These are phyloP conservation scores for Onychomys leucogaster DNA, from an alignment of 2,797 vertebrate genomes.

Conservation along the genomic window DNA sequence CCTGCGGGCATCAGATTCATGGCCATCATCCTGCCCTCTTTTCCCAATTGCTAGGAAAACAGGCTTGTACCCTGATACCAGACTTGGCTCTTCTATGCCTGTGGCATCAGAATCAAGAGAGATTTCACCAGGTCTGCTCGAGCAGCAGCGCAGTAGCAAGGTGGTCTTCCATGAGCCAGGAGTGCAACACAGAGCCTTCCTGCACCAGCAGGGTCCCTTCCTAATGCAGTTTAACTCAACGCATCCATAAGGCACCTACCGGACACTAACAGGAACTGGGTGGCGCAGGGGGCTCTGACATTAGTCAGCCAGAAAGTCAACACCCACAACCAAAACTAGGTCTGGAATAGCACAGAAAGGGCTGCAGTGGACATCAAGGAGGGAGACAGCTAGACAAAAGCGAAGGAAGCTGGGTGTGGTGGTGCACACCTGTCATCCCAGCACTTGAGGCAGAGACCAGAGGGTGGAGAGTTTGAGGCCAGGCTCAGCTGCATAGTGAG, in stretches of 20 bases:
- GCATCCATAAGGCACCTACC: neutral
- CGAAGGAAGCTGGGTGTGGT: neutral
- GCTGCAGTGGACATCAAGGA: neutral
- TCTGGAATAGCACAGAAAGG: neutral
- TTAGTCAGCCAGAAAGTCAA: neutral
- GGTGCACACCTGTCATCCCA: neutral
- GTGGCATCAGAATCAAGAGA: neutral
- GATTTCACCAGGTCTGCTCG: neutral
- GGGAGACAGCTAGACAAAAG: neutral
- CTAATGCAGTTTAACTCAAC: neutral
- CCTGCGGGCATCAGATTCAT: neutral
- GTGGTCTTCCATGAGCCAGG: neutral
- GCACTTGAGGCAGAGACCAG: neutral
- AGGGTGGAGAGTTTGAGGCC: neutral
- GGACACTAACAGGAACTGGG: neutral
- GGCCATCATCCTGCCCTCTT: neutral
- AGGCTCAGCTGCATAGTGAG: neutral
- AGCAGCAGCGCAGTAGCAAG: neutral
- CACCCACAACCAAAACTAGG: neutral
- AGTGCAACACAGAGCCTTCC: neutral
- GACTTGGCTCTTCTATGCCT: neutral
- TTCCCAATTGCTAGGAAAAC: neutral
- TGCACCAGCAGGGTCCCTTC: neutral
- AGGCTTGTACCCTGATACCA: neutral
- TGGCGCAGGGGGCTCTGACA: neutral